Evolutionary conservation across 1,140 invertebrate species (phyloP).

Genomic region (Cataglyphis hispanica): DNA sequence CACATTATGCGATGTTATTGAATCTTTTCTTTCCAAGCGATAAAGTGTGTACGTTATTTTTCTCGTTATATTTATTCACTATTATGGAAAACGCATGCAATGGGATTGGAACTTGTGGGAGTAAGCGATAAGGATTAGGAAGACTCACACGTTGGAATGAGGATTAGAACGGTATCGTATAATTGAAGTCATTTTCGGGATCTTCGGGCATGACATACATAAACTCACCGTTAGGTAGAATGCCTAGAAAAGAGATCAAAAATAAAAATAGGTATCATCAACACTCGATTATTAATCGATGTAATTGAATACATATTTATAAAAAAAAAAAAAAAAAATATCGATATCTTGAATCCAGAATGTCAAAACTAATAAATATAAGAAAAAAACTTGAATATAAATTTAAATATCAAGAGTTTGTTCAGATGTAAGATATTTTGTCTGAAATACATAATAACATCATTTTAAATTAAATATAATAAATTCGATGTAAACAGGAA

Average conservation of each 20-base stretch:
- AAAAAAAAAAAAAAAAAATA: neutral
- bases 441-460: neutral
- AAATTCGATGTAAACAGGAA: neutral
- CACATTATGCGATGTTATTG: neutral
- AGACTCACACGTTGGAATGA: slow-evolving; percentile 60
- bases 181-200: slow-evolving; percentile 61
- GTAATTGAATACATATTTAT: neutral
- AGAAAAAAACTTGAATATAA: neutral
- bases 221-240: slow-evolving; percentile 81
- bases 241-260: slow-evolving; percentile 68
- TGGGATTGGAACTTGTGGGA: neutral
- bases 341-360: neutral
- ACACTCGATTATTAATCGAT: slow-evolving; percentile 13
- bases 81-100: neutral
- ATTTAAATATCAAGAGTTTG: neutral
- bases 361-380: neutral
- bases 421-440: neutral
- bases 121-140: slow-evolving; percentile 8
- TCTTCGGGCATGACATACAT: slow-evolving; percentile 76
- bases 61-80: neutral
- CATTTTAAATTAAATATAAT: neutral
- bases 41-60: neutral
- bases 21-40: neutral
- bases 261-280: neutral
- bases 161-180: slow-evolving; percentile 13